Base-by-base conservation (phyloP, 1,140 invertebrate genomes). In the Cherax quadricarinatus region DNA sequence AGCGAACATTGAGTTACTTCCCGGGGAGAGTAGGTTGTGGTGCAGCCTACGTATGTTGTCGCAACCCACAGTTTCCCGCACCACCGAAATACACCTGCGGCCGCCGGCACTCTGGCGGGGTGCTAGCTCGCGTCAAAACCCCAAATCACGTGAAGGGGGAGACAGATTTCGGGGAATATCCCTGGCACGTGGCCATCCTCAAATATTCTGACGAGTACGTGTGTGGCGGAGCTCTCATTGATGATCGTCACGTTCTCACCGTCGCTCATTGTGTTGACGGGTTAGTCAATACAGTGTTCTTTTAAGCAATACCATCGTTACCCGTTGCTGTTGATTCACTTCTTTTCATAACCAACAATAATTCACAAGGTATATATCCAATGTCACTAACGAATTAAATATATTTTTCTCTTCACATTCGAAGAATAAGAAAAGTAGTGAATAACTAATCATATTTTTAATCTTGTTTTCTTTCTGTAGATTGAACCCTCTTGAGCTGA, bases 251-350 rank as follows among this genome's bases (percentile, higher is more conserved):
- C 94, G 97, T 98, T 79, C 95, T 98, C 88, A 98, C 98, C 24
- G 98, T 98, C 57, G 98, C 98, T 94, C 98, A 98, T 95, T 98
- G 98, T 94, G 96, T 98, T 60, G 98, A 98, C 96, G 97, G 97
- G 96, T 97, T 96, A 89, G 88, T 93, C 79, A 89, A 94, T 41
- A 41, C 30, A 41, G 30, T 41, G 30, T 41, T 41, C n/a, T 88
- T 91, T 6, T 92, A 41, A 41, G 30, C 30, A 41, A 41, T 2
- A 41, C 30, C 30, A 41, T 41, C 30, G 30, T 41, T 41, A 41
- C 30, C 30, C 30, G 30, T 1, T 41, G 30, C 30, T 41, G 30
- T 41, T 41, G 30, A 41, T 41, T 41, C 2, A 41, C 30, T 41
- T 41, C 30, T 41, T 41, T 41, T 41, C 30, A 41, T 41, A 41